Base-by-base conservation (phyloP, 2,113 vertebrate genomes). In the Dascyllus trimaculatus region DNA sequence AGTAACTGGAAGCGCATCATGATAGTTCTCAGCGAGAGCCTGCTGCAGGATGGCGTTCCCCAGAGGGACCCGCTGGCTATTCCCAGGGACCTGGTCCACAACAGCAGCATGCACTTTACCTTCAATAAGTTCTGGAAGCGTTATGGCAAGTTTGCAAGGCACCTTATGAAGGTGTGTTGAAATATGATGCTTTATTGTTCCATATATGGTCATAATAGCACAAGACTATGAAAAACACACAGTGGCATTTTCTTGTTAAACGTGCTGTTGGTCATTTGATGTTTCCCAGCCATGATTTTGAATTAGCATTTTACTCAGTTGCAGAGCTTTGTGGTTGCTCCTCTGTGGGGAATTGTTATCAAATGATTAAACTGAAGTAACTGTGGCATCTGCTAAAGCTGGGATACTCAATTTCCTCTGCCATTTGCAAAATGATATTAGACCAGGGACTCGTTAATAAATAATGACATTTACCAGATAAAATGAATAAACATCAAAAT, bases 1-100 rank as follows among this genome's bases (percentile, higher is more conserved):
- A 98, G 94, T 79, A 99, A 99, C 94, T 99, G 98, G 98, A 99
- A 99, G 60, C 96, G 98, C 2, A 95, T 99, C 75, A 98, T 99
- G 98, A 99, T 99, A 0, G 95, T 99, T 21, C 93, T 99, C 0
- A 99, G 97, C 0, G 96, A 96, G 88, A 98, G 98, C 88, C 91
- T 98, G 40, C 92, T 97, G 82, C 93, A 95, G 68, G 95, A 95
- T 0, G 97, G 98, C 0, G 85, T 92, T 0, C 98, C 98, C 0
- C 98, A 97, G 90, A 92, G 88, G 9, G 96, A 99, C 88, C 98
- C 98, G 0, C 82, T 97, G 85, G 96, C 95, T 49, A 96, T 99
- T 63, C 96, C 97, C 4, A 86, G 92, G 0, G 95, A 97, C 1
- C 92, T 95, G 0, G 95, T 98, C 52, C 98, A 99, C 94, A 97